These are phyloP conservation scores for Teleogryllus occipitalis DNA, from an alignment of 1,140 invertebrate genomes.

Conservation along the genomic window DNA sequence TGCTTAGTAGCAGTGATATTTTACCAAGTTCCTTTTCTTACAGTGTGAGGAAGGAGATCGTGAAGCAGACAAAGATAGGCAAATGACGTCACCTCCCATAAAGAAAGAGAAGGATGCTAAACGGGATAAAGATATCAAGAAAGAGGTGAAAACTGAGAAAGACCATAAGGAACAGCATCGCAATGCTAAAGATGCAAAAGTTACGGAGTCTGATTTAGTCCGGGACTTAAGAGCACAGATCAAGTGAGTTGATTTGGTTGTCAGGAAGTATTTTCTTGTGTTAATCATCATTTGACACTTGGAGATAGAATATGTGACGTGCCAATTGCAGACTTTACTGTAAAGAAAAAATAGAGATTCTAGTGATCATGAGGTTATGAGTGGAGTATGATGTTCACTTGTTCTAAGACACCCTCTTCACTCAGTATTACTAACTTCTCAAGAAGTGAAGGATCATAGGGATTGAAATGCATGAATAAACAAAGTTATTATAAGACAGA, in stretches of 20 bases:
- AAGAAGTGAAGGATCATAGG: too few relatives aligned
- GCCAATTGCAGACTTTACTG: too few relatives aligned
- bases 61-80: conserved; percentile 36
- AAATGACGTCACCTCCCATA: conserved; percentile 39
- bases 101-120: conserved; percentile 53
- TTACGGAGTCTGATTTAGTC: conserved; percentile 51
- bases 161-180: conserved; percentile 36
- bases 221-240: conserved; percentile 84
- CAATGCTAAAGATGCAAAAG: conserved; percentile 42
- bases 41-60: conserved; percentile 35
- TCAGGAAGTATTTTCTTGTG: too few relatives aligned
- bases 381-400: too few relatives aligned
- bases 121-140: conserved; percentile 51
- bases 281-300: too few relatives aligned
- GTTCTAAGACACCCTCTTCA: too few relatives aligned
- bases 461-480: too few relatives aligned
- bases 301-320: too few relatives aligned
- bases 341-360: too few relatives aligned
- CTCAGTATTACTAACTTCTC: too few relatives aligned
- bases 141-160: conserved; percentile 51
- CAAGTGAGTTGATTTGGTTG: conserved; percentile 55
- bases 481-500: too few relatives aligned
- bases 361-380: too few relatives aligned
- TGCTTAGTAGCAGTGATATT: background rate
- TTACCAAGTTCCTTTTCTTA: background rate